A percentile compares a stretch with the other conserved stretches of the same genome.
These are phyloP conservation scores for Deroptyus accipitrinus DNA, from an alignment of 2,113 vertebrate genomes.

Conservation along the genomic window DNA sequence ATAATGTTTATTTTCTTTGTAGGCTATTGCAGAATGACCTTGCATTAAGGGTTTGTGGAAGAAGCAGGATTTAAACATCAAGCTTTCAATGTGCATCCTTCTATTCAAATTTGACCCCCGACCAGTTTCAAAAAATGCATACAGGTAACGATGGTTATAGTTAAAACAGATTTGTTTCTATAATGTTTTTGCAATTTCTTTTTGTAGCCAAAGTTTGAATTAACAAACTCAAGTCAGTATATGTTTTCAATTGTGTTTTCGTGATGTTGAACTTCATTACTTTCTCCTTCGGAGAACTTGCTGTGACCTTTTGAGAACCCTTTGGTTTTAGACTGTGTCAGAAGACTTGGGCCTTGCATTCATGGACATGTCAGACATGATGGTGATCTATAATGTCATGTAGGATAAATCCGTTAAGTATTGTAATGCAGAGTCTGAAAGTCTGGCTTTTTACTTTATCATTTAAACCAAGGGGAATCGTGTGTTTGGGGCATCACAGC, in stretches of 20 bases:
- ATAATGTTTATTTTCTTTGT: conserved; percentile 43
- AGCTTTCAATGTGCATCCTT: conserved; percentile 93
- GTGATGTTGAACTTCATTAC: background rate
- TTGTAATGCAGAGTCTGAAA: background rate
- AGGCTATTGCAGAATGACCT: conserved; percentile 72
- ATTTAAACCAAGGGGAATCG: background rate
- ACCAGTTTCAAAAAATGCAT: conserved; percentile 94
- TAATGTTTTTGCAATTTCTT: background rate
- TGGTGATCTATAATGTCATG: background rate
- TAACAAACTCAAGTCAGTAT: background rate
- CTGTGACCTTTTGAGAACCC: background rate
- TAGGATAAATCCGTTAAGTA: background rate
- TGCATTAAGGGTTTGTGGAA: conserved; percentile 44
- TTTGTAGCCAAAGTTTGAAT: background rate
- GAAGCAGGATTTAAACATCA: conserved; percentile 11
- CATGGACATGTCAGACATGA: background rate
- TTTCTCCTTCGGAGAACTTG: background rate
- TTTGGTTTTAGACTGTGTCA: background rate
- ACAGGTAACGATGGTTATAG: conserved; percentile 82
- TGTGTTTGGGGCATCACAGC: background rate
- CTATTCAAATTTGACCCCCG: conserved; percentile 97
- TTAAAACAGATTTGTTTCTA: background rate
- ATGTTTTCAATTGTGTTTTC: background rate
- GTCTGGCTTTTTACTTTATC: background rate
- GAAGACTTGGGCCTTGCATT: background rate